Conservation (phyloP, 2,888 invertebrate genomes). For the Abrostola tripartita region DNA sequence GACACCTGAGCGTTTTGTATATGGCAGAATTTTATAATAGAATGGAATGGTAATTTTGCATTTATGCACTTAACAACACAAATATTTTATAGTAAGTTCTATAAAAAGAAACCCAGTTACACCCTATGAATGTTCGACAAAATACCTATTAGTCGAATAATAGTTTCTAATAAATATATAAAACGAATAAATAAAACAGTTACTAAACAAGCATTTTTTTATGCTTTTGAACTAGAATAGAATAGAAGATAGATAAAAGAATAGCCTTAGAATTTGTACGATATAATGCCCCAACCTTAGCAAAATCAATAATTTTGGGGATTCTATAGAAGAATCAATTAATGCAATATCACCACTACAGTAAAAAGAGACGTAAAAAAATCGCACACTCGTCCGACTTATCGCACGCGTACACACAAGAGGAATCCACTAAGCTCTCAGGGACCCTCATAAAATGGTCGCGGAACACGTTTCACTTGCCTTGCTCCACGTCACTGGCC, state of each 20-base stretch:
- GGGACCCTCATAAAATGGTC: conserved; percentile 70
- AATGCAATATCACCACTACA: conserved; percentile 30
- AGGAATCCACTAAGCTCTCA: conserved; percentile 58
- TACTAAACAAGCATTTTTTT: no score
- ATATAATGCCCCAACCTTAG: background rate
- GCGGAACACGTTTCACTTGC: conserved; percentile 75
- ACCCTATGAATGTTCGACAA: no score
- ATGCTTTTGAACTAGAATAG: no score
- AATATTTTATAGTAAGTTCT: no score
- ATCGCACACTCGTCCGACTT: conserved; percentile 46
- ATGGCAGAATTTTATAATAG: background rate
- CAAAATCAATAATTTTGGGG: background rate
- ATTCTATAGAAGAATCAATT: background rate
- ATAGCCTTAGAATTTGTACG: no score
- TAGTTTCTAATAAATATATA: no score
- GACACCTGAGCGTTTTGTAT: conserved; percentile 17
- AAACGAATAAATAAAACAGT: no score
- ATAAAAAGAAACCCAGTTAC: no score
- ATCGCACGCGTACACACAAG: conserved; percentile 52
- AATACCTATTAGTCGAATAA: no score
- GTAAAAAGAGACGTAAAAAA: conserved; percentile 37
- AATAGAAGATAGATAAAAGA: no score
- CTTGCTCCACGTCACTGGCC: conserved; percentile 80
- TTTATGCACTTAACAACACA: no score
- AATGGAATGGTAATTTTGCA: no score